Base-by-base conservation (phyloP, 2,888 invertebrate genomes). In the Agrochola macilenta region DNA sequence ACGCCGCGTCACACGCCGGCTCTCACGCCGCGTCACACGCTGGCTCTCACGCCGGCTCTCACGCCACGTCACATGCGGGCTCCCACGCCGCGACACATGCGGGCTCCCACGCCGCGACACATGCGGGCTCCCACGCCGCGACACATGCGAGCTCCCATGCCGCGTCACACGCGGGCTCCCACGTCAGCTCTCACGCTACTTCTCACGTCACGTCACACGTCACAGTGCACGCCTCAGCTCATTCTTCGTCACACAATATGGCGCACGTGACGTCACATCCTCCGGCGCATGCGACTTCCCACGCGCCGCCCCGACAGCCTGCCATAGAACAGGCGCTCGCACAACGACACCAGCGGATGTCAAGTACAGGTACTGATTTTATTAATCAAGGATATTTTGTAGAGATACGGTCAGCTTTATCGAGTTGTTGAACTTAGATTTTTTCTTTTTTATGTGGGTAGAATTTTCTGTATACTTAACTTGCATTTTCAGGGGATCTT, bases 201-300 rank as follows among this genome's bases (percentile, higher is more conserved):
- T 72, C 87, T 5, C 87, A 77, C 74, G 77, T 77, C 58, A 75
- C 85, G 12, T 5, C 98, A 98, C 8, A 98, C 98, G 14, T 85
- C 12, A 83, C 80, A 0, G 80, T 80, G n/a, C 84, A 84, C 30
- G 79, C 84, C 9, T 58, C 83, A 17, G 74, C 74, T 23, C 86
- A 85, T 43, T 69, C 81, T 2, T 58, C 81, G 39, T 63, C 84
- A 17, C 84, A 79, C 54, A 63, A 39, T 12, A 71, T 70, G 63
- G 30, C 81, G 12, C 84, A 86, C 75, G 85, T 57, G 35, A 61
- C 85, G 71, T 61, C 76, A 14, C 86, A 76, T 58, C 30, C 68
- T 20, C 11, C 86, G 14, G 1, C 98, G 98, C 8, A 98, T 98
- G 5, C 82, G 5, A 20, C 26, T 2, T 30, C 84, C 0, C 85